Percentiles rank a stretch among this genome's conserved stretches.
phyloP scores from a whole-genome alignment of 53 echinoderm and acorn worm species.

The Zoroaster sp. region DNA sequence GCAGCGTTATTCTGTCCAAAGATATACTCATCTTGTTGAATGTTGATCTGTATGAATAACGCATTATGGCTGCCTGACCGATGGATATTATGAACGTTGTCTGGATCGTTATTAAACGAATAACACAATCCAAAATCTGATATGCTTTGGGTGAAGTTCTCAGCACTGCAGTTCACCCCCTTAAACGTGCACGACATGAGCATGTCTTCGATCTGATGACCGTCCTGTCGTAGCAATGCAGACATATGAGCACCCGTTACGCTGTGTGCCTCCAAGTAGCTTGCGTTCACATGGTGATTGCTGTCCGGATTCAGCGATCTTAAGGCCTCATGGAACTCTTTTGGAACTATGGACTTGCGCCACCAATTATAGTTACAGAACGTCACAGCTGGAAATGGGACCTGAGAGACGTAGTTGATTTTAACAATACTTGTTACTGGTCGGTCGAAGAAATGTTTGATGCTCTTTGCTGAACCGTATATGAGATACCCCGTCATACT shows the following conservation, averaged over 20 bases:
- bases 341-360: constrained; percentile 43
- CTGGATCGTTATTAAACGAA: constrained; percentile 58
- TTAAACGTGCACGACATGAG: constrained; percentile 56
- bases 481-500: constrained; percentile 30
- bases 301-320: not conserved
- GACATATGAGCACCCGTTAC: constrained; percentile 16
- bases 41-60: constrained; percentile 61
- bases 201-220: constrained; percentile 67
- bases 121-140: constrained; percentile 76
- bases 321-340: not conserved
- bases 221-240: not conserved
- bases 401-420: constrained; percentile 32
- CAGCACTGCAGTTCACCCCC: constrained; percentile 35
- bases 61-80: constrained; percentile 67
- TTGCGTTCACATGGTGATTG: not conserved
- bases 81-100: constrained; percentile 8
- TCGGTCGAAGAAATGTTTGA: constrained; percentile 5
- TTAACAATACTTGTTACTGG: constrained; percentile 56
- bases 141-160: constrained; percentile 61
- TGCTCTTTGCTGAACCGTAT: constrained; percentile 28
- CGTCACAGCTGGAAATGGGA: constrained; percentile 66
- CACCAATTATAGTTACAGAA: constrained; percentile 69
- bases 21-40: constrained; percentile 74
- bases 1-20: constrained; percentile 63
- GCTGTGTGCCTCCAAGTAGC: not conserved